Base-by-base conservation (phyloP, 2,113 vertebrate genomes). In the Meleagris gallopavo region DNA sequence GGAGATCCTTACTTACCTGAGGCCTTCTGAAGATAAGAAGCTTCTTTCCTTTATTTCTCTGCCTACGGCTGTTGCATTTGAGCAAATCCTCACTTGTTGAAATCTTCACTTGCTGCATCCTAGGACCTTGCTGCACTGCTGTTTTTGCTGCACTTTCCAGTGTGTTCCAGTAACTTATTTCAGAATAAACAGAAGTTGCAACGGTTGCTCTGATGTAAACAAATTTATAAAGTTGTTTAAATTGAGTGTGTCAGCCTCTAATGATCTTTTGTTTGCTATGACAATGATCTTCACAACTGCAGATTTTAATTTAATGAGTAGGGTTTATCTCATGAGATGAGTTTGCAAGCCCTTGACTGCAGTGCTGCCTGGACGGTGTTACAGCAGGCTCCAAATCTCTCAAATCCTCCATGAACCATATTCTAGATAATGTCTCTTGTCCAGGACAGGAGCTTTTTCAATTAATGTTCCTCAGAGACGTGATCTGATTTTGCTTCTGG, bases 401-500 rank as follows among this genome's bases (percentile, higher is more conserved):
- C 30, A 62, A 73, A 71, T 94, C 55, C 64, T 90, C 67, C 82
- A 57, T 41, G 73, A 96, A 78, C 29, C 70, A 54, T 66, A 78
- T 88, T 86, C 91, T 81, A 30, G 64, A 77, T 30, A 36, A 83
- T 66, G 9, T 46, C 93, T 90, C 85, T 34, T 95, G 95, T 88
- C 91, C 91, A 86, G 85, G 57, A 81, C 40, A 75, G 65, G 54
- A 93, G 38, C 15, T 83, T 96, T 95, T 88, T 32, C 0, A 95
- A 95, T 93, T 86, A 74, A 52, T 90, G 74, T 48, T 90, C 93
- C 95, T 83, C 64, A 77, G 94, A 90, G 93, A 75, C 40, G 61
- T 90, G 91, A 94, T 95, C 93, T 96, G 94, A 96, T 97, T 96
- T 94, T 95, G 79, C 70, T 91, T 74, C 83, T 62, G 43, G 70